Conservation (phyloP, 2,113 vertebrate genomes). For the Diphyllodes magnificus region DNA sequence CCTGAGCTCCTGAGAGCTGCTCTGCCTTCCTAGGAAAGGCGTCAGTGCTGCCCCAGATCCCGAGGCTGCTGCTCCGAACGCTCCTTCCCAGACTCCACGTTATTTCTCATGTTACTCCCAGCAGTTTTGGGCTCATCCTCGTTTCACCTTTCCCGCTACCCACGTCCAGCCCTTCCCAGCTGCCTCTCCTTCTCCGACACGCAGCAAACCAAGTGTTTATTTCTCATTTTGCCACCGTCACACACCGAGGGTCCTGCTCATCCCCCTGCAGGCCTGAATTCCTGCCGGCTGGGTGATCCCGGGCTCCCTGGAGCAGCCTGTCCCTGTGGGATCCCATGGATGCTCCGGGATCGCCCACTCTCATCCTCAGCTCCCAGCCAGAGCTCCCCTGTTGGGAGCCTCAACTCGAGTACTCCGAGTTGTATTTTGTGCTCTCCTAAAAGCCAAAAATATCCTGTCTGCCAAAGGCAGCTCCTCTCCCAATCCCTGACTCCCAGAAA, state of each 20-base stretch:
- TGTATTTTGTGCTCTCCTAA: background rate
- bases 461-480: background rate
- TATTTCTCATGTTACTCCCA: background rate
- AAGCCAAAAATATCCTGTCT: background rate
- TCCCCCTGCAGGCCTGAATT: background rate
- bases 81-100: background rate
- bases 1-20: background rate
- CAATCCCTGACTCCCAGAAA: background rate
- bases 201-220: background rate
- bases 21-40: background rate
- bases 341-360: background rate
- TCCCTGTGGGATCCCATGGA: background rate
- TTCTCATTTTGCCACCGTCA: background rate
- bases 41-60: constrained; percentile 31
- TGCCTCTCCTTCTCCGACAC: background rate
- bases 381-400: background rate
- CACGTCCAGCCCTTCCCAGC: background rate
- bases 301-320: background rate
- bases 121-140: background rate
- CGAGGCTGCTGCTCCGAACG: background rate
- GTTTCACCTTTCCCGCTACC: background rate
- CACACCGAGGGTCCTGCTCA: fast-evolving
- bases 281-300: background rate
- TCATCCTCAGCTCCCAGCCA: background rate
- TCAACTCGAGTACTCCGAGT: background rate